phyloP scores from a whole-genome alignment of 2,113 vertebrate genomes.

The Sciurus niger region DNA sequence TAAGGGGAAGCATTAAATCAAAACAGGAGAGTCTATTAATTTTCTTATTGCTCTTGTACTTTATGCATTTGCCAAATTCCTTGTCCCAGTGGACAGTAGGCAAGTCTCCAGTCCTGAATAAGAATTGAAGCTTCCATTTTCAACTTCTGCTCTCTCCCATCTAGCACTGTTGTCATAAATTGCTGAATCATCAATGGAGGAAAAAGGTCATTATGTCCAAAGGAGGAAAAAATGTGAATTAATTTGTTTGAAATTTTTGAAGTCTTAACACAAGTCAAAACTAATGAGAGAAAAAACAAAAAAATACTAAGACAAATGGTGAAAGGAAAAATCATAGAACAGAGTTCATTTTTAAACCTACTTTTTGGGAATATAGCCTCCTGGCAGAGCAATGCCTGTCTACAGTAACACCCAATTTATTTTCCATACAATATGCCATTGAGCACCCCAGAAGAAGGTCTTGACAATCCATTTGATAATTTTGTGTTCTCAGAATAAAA shows the following conservation, averaged over 20 bases:
- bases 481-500: slow-evolving; percentile 38
- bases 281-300: neutral
- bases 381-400: neutral
- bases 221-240: neutral
- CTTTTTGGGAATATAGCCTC: neutral
- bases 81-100: neutral
- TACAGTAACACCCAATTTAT: neutral
- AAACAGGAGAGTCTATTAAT: slow-evolving; percentile 61
- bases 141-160: neutral
- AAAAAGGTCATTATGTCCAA: slow-evolving; percentile 28
- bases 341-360: slow-evolving; percentile 14
- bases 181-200: slow-evolving; percentile 19
- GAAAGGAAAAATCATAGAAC: neutral
- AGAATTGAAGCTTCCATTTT: slow-evolving; percentile 40
- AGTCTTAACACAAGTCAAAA: slow-evolving; percentile 44
- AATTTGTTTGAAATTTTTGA: slow-evolving; percentile 59
- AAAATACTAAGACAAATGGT: neutral
- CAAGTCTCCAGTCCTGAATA: slow-evolving; percentile 20
- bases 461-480: neutral
- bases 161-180: neutral
- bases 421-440: neutral
- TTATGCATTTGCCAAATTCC: slow-evolving; percentile 57
- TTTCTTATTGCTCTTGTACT: slow-evolving; percentile 63
- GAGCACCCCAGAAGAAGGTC: neutral
- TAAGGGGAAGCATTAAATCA: slow-evolving; percentile 46